Evolutionary conservation across 2,797 vertebrate species (phyloP), one percentile per base, ranked within the genome.

Genomic region (Mastacembelus armatus): DNA sequence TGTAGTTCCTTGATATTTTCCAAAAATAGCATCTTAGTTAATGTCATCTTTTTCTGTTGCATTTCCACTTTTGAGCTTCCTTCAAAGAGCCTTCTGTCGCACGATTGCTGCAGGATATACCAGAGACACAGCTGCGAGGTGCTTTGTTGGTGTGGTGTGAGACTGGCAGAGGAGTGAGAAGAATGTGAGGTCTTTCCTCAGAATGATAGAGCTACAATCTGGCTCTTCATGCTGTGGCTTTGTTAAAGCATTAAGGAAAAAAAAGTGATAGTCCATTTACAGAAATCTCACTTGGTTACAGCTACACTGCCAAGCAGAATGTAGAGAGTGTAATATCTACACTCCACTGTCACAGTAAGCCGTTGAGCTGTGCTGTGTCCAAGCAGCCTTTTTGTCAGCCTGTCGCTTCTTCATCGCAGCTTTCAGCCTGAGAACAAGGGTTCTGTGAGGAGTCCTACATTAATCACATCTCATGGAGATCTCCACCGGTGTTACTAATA

Each of bases 401-500:
- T 33, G 48, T 56, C 24, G 15, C 47, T 50, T 71, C 48, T 38
- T 83, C 49, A 39, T 77, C 71, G 35, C 78, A 66, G 70, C 40
- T 73, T 81, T 39, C 24, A 63, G 39, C 70, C 55, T 61, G 51
- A 71, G 75, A 74, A 65, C 49, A 19, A 54, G 38, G 18, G 55
- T 78, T 52, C 33, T 81, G 45, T 50, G 39, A 79, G 32, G 55
- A 72, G 57, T 76, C 59, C 49, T 56, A 80, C 73, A 76, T 89
- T 54, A 81, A 86, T 74, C 60, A 66, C 70, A 78, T 80, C 77
- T 61, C 73, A 56, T 14, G 60, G 71, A 82, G 82, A 85, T 71
- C 71, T 78, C 61, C 52, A 29, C 51, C 70, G 62, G 48, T 78
- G 82, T 54, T 78, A 16, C 89, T 88, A 86, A 86, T 85, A 86